Conservation (phyloP, 1,140 invertebrate species). For the Drosophila jambulina region DNA sequence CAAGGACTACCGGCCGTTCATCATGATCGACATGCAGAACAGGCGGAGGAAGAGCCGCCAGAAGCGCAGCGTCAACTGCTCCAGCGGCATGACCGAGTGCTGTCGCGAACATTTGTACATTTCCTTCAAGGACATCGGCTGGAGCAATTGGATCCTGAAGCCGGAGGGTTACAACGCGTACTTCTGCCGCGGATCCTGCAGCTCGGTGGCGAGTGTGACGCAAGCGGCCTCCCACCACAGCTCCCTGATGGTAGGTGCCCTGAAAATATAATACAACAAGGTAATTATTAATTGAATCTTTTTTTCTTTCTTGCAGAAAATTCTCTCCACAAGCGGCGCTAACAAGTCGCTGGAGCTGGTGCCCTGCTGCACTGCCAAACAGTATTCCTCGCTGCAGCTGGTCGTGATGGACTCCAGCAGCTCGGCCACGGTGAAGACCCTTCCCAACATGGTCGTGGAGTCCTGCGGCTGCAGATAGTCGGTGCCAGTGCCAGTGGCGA, state of each 20-base stretch:
- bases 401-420: conserved; percentile 91
- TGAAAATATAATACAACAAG: not conserved
- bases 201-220: conserved; percentile 89
- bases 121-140: conserved; percentile 93
- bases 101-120: conserved; percentile 93
- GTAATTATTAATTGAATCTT: not conserved
- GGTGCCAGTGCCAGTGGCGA: not conserved
- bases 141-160: conserved; percentile 94
- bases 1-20: conserved; percentile 89
- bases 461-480: conserved; percentile 92
- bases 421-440: conserved; percentile 90
- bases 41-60: conserved; percentile 86
- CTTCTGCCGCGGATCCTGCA: conserved; percentile 93
- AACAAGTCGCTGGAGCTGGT: conserved; percentile 87
- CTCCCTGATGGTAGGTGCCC: conserved; percentile 88
- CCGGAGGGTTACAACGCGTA: conserved; percentile 93
- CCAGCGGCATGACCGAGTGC: conserved; percentile 90
- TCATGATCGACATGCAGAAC: conserved; percentile 90
- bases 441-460: conserved; percentile 94
- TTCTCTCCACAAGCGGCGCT: conserved; percentile 86
- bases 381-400: conserved; percentile 90
- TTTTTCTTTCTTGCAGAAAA: conserved; percentile 87
- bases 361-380: conserved; percentile 92
- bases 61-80: conserved; percentile 90
- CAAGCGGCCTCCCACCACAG: conserved; percentile 89